Base-by-base conservation (phyloP, 2,797 vertebrate species). In the Oreochromis mossambicus region DNA sequence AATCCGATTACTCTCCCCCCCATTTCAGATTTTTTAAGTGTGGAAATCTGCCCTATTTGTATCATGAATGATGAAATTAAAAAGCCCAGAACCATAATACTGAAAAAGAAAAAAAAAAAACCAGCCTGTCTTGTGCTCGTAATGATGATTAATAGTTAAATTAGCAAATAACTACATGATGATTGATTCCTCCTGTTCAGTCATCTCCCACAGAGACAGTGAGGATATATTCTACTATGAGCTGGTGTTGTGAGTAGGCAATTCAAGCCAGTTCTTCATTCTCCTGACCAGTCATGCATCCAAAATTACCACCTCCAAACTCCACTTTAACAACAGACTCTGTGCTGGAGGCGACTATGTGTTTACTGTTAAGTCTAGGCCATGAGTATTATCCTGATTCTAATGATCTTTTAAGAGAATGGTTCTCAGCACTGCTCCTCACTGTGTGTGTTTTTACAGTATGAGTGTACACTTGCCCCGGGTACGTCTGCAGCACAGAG, bases 171-270 rank as follows among this genome's bases (percentile, higher is more conserved):
- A 56, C 48, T 15, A 13, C 13, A 5, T 24, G 3, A 46, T 21
- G 14, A 79, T 38, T 29, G 3, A 10, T 13, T 68, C 15, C 63
- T 73, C 51, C 43, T 58, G 73, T 88, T 41, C 12, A 2, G 78
- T 81, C 48, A 78, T 58, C n/a, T 85, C 73, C 58, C 26, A 66
- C 2, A 34, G 38, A 80, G n/a, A 80, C 36, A 58, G n/a, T 41
- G 19, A 84, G 61, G 21, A 41, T 32, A 38, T 50, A 13, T 24
- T 78, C 38, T 19, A 46, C 29, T 43, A 54, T 83, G 86, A 90
- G 79, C 81, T 73, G 73, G 77, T 82, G 34, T 48, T 15, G 38
- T 92, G 92, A 94, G 36, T 93, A 89, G 92, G 78, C 78, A 43
- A 63, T 79, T 81, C 14, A 29, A 84, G 80, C 56, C 80, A 82